phyloP scores from a whole-genome alignment of 2,113 vertebrate genomes.

The Ctenomys sociabilis region DNA sequence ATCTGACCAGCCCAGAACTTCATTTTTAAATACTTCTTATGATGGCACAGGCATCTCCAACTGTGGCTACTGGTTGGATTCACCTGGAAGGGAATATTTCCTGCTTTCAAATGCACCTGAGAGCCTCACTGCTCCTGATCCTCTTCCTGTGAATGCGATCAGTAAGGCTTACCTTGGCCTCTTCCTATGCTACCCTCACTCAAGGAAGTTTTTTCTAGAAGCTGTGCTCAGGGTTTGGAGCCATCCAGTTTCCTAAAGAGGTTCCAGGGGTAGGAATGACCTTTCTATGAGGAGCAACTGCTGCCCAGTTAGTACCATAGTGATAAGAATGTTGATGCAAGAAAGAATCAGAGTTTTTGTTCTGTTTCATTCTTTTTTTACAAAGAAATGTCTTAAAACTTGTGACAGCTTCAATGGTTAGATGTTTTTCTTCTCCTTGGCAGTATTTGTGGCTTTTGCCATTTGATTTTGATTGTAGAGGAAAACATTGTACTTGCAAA shows the following conservation, averaged over 20 bases:
- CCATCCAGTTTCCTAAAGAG: neutral
- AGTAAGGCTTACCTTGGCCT: neutral
- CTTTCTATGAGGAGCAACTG: neutral
- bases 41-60: neutral
- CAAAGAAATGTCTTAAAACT: conserved; percentile 25
- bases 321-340: conserved; percentile 2
- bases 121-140: neutral
- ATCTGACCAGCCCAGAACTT: no score
- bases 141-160: neutral
- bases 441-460: conserved; percentile 21
- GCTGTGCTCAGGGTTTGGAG: neutral
- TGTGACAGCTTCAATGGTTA: neutral
- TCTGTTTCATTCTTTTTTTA: neutral
- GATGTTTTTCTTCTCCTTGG: neutral
- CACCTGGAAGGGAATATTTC: neutral
- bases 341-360: neutral
- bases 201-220: neutral
- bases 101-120: conserved; percentile 17
- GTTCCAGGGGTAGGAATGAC: neutral
- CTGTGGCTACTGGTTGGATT: neutral
- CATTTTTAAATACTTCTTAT: neutral
- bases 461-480: conserved; percentile 49
- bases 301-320: neutral
- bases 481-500: conserved; percentile 19
- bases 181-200: neutral